These are phyloP conservation scores for Pogonus chalceus DNA, from an alignment of 1,140 invertebrate genomes.

Conservation along the genomic window DNA sequence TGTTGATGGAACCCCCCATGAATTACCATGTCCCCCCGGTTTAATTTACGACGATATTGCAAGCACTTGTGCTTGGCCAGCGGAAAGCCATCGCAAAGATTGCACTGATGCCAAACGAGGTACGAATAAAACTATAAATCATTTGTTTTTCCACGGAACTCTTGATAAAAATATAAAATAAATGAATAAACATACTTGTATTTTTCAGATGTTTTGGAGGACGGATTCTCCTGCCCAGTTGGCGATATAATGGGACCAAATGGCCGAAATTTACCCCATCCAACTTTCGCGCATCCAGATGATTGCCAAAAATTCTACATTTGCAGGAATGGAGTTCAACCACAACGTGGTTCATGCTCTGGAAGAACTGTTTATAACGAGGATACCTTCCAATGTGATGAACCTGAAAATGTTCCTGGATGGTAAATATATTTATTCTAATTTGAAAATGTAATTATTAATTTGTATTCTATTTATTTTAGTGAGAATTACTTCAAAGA, in stretches of 20 bases:
- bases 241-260: constrained; percentile 56
- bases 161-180: neutral
- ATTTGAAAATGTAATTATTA: neutral
- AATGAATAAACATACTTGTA: too few species aligned
- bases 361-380: constrained; percentile 73
- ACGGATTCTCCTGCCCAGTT: constrained; percentile 69
- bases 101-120: constrained; percentile 55
- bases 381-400: constrained; percentile 67
- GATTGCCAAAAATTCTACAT: constrained; percentile 82
- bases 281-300: constrained; percentile 68
- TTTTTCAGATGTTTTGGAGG: constrained; percentile 50
- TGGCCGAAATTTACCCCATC: constrained; percentile 61
- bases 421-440: constrained; percentile 48
- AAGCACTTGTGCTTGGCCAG: constrained; percentile 65
- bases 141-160: neutral
- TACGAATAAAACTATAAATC: constrained; percentile 28
- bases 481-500: constrained; percentile 3
- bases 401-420: constrained; percentile 68
- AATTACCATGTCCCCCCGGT: constrained; percentile 66
- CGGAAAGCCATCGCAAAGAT: constrained; percentile 45
- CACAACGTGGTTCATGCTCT: constrained; percentile 66
- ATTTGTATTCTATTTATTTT: neutral
- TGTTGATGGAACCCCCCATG: constrained; percentile 59
- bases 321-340: constrained; percentile 65
- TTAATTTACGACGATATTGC: constrained; percentile 58